A percentile compares a stretch with the other conserved stretches of the same genome.
These are phyloP conservation scores for Gila robusta DNA, from an alignment of 2,797 vertebrate species.

Conservation along the genomic window DNA sequence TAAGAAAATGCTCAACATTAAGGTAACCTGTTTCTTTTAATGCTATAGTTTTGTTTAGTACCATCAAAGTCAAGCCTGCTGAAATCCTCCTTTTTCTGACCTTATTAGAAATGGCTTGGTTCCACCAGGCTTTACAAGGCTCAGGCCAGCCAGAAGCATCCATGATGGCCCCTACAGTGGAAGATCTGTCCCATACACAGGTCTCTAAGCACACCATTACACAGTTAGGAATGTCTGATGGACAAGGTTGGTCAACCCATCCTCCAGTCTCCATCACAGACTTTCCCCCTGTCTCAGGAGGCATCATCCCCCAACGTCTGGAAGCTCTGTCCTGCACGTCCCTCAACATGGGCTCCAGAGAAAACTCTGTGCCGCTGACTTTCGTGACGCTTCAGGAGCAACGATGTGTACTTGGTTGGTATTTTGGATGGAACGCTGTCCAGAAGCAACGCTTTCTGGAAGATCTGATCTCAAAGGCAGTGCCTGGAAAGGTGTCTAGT, in stretches of 20 bases:
- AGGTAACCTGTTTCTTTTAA: not conserved
- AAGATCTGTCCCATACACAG: constrained; percentile 40
- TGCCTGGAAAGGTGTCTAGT: constrained; percentile 88
- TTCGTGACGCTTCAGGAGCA: constrained; percentile 89
- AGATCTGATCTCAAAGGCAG: constrained; percentile 88
- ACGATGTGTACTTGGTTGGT: constrained; percentile 90
- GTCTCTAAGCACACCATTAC: constrained; percentile 44
- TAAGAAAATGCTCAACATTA: not conserved
- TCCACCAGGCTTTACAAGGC: constrained; percentile 68
- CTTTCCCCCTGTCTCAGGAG: constrained; percentile 69
- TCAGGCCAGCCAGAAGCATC: constrained; percentile 56
- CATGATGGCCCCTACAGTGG: constrained; percentile 29
- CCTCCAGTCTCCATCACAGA: constrained; percentile 54
- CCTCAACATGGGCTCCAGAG: constrained; percentile 47
- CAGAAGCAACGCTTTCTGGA: constrained; percentile 87
- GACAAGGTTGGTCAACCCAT: constrained; percentile 55
- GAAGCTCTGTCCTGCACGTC: constrained; percentile 73
- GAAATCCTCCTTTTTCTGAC: constrained; percentile 27
- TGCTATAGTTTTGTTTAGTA: not conserved
- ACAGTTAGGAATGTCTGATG: constrained; percentile 33
- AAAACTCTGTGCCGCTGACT: constrained; percentile 74
- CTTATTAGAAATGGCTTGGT: constrained; percentile 76
- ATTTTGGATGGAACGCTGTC: constrained; percentile 79
- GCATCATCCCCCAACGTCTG: constrained; percentile 68
- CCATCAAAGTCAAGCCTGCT: constrained; percentile 10